Evolutionary conservation across 2,888 invertebrate genomes (phyloP).

Genomic region (Nephrotoma guestfalica): DNA sequence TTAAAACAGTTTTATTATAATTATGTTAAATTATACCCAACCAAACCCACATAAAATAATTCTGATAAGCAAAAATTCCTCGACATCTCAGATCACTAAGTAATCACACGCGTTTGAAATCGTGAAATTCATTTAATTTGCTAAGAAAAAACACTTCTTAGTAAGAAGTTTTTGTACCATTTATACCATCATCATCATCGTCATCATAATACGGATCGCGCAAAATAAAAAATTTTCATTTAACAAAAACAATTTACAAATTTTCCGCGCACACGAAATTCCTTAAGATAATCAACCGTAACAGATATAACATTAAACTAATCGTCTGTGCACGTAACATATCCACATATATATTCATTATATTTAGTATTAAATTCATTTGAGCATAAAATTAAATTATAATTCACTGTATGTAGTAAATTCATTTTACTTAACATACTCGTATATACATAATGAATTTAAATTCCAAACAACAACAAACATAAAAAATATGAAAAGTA

Average conservation of each 20-base stretch:
- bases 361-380: neutral
- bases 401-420: neutral
- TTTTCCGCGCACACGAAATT: neutral
- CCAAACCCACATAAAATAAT: no score
- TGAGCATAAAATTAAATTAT: constrained; percentile 4
- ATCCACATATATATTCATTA: neutral
- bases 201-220: neutral
- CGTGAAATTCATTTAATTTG: neutral
- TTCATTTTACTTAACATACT: neutral
- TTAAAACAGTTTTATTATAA: no score
- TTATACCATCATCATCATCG: neutral
- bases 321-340: neutral
- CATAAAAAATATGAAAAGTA: neutral
- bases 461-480: neutral
- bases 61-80: no score
- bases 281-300: neutral
- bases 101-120: no score
- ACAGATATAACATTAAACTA: neutral
- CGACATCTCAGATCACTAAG: no score
- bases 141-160: neutral
- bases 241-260: neutral
- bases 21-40: no score
- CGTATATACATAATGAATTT: neutral
- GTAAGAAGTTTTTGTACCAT: neutral
- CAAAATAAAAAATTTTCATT: neutral